Evolutionary conservation across 2,888 invertebrate species (phyloP).

Genomic region (Apomyelois bistriatella): DNA sequence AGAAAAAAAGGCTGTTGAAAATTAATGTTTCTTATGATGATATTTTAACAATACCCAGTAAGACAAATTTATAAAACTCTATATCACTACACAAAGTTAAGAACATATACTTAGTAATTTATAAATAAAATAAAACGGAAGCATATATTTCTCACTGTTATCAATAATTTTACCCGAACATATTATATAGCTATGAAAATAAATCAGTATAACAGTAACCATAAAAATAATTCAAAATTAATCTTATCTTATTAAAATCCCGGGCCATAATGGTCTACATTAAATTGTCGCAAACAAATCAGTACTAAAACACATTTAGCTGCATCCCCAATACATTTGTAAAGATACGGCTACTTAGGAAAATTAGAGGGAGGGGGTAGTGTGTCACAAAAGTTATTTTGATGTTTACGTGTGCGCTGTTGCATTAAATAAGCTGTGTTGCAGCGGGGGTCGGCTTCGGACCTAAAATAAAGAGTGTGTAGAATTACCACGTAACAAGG

Average conservation of each 20-base stretch:
- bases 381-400: constrained; percentile 79
- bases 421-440: constrained; percentile 78
- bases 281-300: constrained; percentile 13
- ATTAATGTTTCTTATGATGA: too few relatives aligned
- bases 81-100: too few relatives aligned
- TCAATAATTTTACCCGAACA: neutral
- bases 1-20: too few relatives aligned
- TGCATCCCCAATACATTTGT: constrained; percentile 67
- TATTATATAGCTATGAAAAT: constrained; percentile 6
- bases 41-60: too few relatives aligned
- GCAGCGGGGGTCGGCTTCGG: constrained; percentile 51
- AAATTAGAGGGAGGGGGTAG: constrained; percentile 75
- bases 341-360: constrained; percentile 77
- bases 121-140: too few relatives aligned
- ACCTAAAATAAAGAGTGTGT: neutral
- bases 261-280: constrained; percentile 1
- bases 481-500: neutral
- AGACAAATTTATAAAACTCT: too few relatives aligned
- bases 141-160: too few relatives aligned
- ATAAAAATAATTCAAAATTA: constrained; percentile 8
- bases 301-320: constrained; percentile 48
- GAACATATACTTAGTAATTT: too few relatives aligned
- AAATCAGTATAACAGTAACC: neutral
- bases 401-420: constrained; percentile 79
- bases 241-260: constrained; percentile 2